A percentile compares a stretch with the other conserved stretches of the same genome.
phyloP scores from a whole-genome alignment of 2,113 vertebrate species.

The Stegastes partitus region DNA sequence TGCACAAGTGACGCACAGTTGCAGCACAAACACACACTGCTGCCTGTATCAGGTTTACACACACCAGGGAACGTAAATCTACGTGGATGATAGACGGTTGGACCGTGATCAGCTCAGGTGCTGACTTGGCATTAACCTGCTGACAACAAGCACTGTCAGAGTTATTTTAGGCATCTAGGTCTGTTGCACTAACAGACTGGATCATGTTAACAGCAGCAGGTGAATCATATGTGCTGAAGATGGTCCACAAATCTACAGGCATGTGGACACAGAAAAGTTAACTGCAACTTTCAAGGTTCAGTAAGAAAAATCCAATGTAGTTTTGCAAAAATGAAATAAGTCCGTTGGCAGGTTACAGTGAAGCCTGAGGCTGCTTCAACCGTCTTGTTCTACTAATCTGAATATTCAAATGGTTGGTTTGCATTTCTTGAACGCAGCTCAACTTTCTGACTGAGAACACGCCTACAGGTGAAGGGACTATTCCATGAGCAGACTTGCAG shows the following conservation, averaged over 20 bases:
- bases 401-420: background rate
- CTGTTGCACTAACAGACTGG: background rate
- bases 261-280: background rate
- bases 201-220: background rate
- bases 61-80: background rate
- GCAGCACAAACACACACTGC: background rate
- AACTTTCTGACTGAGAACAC: background rate
- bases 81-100: background rate
- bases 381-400: background rate
- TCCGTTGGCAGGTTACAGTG: background rate
- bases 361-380: background rate
- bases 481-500: background rate
- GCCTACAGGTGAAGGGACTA: background rate
- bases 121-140: background rate
- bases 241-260: background rate
- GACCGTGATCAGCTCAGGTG: background rate
- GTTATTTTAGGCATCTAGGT: background rate
- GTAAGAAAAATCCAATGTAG: too few relatives aligned
- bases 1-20: constrained; percentile 19
- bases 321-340: too few relatives aligned
- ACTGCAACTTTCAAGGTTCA: too few relatives aligned
- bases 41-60: constrained; percentile 2
- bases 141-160: background rate
- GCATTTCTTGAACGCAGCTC: background rate
- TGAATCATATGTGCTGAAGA: background rate